Conservation (phyloP, 2,113 vertebrate species). For the Phainopepla nitens region DNA sequence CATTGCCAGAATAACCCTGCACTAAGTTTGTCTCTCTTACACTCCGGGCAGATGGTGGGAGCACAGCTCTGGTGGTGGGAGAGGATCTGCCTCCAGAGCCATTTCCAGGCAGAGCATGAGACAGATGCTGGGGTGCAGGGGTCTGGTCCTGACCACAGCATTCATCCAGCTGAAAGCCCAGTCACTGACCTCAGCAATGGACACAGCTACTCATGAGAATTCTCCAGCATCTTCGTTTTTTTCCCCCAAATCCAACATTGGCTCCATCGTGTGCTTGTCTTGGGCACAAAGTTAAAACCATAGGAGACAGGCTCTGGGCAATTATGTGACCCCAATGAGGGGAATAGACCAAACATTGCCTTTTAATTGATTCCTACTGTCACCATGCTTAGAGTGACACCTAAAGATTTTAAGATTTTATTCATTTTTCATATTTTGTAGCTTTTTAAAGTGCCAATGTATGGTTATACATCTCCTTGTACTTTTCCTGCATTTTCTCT, state of each 20-base stretch:
- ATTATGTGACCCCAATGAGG: neutral
- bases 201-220: neutral
- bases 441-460: neutral
- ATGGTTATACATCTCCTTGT: neutral
- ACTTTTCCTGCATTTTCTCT: neutral
- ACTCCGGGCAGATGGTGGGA: neutral
- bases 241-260: neutral
- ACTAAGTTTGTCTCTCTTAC: neutral
- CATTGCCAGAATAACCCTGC: neutral
- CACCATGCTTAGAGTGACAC: neutral
- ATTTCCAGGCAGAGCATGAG: neutral
- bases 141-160: neutral
- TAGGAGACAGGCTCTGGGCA: neutral
- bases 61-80: neutral
- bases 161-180: neutral
- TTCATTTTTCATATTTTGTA: neutral
- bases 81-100: neutral
- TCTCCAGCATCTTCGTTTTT: rapidly evolving
- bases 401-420: neutral
- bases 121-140: neutral
- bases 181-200: neutral
- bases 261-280: neutral
- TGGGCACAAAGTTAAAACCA: neutral
- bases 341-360: neutral
- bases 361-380: neutral